Base-by-base conservation (phyloP, 2,888 invertebrate genomes). In the Phragmatobia fuliginosa region DNA sequence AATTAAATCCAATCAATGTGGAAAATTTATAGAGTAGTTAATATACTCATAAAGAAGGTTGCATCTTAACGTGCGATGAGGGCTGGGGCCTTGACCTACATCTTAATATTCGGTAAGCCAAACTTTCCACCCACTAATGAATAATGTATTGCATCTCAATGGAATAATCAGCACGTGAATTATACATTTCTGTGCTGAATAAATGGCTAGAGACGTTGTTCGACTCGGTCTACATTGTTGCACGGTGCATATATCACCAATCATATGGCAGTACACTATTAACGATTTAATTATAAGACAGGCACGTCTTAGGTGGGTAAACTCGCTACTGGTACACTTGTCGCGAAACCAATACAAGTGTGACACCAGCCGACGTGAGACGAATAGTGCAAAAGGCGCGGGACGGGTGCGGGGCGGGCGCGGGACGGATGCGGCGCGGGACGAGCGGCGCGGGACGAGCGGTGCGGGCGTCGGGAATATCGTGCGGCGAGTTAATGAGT, bases 61-160 rank as follows among this genome's bases (percentile, higher is more conserved):
- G 88, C 85, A 87, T 86, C 81, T 87, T 82, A 88, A 87, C 82
- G 78, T 74, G 78, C 82, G 86, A 74, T 72, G 67, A 72, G 77
- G 75, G 76, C 74, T 75, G 78, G 74, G 79, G 87, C 88, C 91
- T 87, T 90, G 90, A 88, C 90, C 88, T 80, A 88, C 88, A 88
- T 91, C 82, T 90, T 88, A 83, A 87, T 88, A 90, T 89, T 88
- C 89, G 81, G 79, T 86, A 85, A 88, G 83, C 73, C 83, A 71
- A 90, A 91, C 89, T 91, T 90, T 91, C 90, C 89, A 90, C 75
- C 86, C 76, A 75, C 85, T 86, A 69, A 87, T 89, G 86, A 88
- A 90, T 90, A 88, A 89, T 88, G 83, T 83, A 85, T 75, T 73
- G 73, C 77, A 82, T 83, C 83, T 83, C 70, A 60, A 66, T 25